Evolutionary conservation across 2,888 invertebrate genomes (phyloP).

Genomic region (Dendrolimus pini): DNA sequence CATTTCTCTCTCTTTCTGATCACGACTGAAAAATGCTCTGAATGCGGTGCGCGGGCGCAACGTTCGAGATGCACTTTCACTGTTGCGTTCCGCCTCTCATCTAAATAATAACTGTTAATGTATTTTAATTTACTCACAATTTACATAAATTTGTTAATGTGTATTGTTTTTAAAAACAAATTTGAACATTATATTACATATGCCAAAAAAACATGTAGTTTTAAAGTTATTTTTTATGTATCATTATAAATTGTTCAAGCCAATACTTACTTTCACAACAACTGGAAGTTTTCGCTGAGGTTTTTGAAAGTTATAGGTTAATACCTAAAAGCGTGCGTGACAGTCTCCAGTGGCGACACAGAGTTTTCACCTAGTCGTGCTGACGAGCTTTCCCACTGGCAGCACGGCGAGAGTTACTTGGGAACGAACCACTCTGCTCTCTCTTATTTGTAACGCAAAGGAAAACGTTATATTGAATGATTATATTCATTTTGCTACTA

Average conservation of each 20-base stretch:
- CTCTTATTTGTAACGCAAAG: constrained; percentile 14
- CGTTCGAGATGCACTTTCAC: constrained; percentile 65
- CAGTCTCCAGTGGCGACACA: constrained; percentile 29
- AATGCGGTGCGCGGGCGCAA: constrained; percentile 54
- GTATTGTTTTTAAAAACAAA: not conserved
- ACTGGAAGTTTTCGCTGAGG: constrained; percentile 11
- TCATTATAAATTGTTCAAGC: not conserved
- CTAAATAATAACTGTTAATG: constrained; percentile 20
- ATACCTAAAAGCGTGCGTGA: constrained; percentile 41
- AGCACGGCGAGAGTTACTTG: constrained; percentile 31
- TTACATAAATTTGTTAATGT: constrained; percentile 1
- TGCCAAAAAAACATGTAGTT: not conserved
- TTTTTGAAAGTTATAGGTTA: constrained; percentile 22
- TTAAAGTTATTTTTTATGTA: not conserved
- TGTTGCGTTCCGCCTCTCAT: constrained; percentile 41
- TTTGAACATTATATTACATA: not conserved
- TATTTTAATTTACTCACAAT: constrained; percentile 10
- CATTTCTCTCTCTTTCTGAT: constrained; percentile 62
- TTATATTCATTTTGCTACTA: too few relatives aligned
- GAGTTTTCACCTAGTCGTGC: constrained; percentile 53
- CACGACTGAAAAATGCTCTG: constrained; percentile 67
- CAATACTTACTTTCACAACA: constrained; percentile 1
- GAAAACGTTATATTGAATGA: not conserved
- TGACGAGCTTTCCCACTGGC: constrained; percentile 59
- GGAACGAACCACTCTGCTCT: constrained; percentile 21